phyloP scores from a whole-genome alignment of 2,797 vertebrate genomes.

The Helostoma temminkii region DNA sequence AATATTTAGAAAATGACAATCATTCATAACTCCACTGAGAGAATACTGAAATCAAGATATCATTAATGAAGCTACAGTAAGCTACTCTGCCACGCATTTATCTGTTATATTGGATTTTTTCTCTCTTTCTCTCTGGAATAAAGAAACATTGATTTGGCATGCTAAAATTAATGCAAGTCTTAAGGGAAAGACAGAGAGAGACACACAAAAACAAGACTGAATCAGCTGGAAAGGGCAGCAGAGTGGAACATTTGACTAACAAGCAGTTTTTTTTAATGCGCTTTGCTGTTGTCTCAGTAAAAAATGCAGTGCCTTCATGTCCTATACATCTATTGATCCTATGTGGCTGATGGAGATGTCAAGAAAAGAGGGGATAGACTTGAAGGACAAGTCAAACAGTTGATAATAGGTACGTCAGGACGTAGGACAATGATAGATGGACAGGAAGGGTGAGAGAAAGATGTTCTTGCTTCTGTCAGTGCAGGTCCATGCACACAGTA shows the following conservation, averaged over 20 bases:
- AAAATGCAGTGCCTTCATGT: constrained; percentile 56
- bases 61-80: constrained; percentile 8
- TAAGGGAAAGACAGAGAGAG: constrained; percentile 25
- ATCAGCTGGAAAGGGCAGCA: constrained; percentile 59
- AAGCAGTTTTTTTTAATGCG: constrained; percentile 76
- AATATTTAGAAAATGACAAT: constrained; percentile 40
- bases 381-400: constrained; percentile 53
- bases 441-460: not conserved
- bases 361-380: constrained; percentile 43
- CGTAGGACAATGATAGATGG: constrained; percentile 10
- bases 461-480: constrained; percentile 41
- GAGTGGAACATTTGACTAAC: constrained; percentile 79
- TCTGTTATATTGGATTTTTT: constrained; percentile 26
- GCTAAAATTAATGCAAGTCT: constrained; percentile 51
- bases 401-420: constrained; percentile 37
- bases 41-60: constrained; percentile 29
- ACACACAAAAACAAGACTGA: constrained; percentile 56
- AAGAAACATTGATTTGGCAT: constrained; percentile 49
- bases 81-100: constrained; percentile 28
- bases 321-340: constrained; percentile 75
- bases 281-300: constrained; percentile 65
- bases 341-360: constrained; percentile 76
- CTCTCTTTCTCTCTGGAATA: constrained; percentile 34
- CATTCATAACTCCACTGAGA: constrained; percentile 25
- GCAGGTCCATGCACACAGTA: constrained; percentile 45